phyloP scores from a whole-genome alignment of 2,888 invertebrate genomes.

The Anodontia alba region DNA sequence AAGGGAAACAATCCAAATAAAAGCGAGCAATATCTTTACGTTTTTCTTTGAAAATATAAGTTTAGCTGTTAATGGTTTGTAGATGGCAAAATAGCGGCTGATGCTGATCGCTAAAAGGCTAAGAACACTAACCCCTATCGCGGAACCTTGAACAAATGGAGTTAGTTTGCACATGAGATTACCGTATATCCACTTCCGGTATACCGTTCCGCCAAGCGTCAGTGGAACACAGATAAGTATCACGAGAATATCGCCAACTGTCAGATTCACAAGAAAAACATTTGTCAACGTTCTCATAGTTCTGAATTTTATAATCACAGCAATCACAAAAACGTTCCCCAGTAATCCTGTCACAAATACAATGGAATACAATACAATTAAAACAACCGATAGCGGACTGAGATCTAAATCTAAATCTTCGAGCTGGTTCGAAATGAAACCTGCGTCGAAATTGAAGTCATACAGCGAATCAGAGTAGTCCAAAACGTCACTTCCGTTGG shows the following conservation, averaged over 20 bases:
- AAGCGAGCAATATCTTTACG: constrained; percentile 66
- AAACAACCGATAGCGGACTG: constrained; percentile 64
- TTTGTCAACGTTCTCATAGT: constrained; percentile 78
- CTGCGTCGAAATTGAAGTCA: background rate
- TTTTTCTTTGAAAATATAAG: constrained; percentile 67
- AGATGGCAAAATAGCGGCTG: constrained; percentile 73
- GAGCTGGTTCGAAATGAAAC: background rate
- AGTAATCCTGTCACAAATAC: constrained; percentile 70
- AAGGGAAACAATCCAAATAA: constrained; percentile 72
- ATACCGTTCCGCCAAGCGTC: constrained; percentile 73
- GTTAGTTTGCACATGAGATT: constrained; percentile 71
- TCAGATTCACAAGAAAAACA: constrained; percentile 75
- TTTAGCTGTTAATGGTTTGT: constrained; percentile 72
- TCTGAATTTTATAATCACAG: constrained; percentile 70
- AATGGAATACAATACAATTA: constrained; percentile 69
- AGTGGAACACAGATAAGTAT: constrained; percentile 75
- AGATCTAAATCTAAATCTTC: constrained; percentile 49
- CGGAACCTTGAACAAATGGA: constrained; percentile 74
- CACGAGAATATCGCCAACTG: constrained; percentile 76
- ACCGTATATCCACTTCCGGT: constrained; percentile 74
- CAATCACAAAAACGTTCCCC: constrained; percentile 75
- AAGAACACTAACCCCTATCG: constrained; percentile 74
- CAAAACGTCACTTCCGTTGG: background rate
- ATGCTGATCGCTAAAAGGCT: constrained; percentile 74
- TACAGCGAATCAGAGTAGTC: background rate